Evolutionary conservation across 2,113 vertebrate species (phyloP).

Genomic region (Sylvilagus bachmani): DNA sequence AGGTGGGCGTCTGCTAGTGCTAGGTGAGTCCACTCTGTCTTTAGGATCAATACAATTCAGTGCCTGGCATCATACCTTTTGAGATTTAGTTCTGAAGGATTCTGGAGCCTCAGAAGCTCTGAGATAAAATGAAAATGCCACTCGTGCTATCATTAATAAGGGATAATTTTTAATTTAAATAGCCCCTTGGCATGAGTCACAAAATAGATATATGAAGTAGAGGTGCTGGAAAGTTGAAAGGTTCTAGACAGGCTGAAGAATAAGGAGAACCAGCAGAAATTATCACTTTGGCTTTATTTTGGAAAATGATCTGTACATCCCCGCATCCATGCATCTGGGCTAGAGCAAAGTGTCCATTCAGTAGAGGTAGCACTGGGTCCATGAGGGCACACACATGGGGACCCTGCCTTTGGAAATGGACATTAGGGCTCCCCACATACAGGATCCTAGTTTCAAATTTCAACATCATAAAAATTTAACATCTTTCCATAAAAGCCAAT

Average conservation of each 20-base stretch:
- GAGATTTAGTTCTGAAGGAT: slow-evolving; percentile 20
- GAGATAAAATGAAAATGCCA: slow-evolving; percentile 55
- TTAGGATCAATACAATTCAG: background rate
- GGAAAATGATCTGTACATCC: background rate
- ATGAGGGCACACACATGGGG: background rate
- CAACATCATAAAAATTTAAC: slow-evolving; percentile 73
- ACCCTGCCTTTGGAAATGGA: background rate
- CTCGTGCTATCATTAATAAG: background rate
- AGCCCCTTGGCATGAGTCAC: slow-evolving; percentile 30
- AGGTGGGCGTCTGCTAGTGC: background rate
- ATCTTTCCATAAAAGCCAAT: slow-evolving; percentile 25
- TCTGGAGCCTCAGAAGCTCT: background rate
- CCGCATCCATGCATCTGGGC: background rate
- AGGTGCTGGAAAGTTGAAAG: background rate
- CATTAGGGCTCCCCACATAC: background rate
- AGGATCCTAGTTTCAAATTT: slow-evolving; percentile 32
- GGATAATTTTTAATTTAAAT: slow-evolving; percentile 57
- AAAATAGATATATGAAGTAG: background rate
- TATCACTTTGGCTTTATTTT: background rate
- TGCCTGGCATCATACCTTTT: background rate
- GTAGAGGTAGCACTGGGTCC: background rate
- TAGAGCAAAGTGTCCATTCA: background rate
- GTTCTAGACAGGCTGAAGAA: background rate
- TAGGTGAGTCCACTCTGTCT: background rate
- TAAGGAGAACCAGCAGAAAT: background rate